Base-by-base conservation (phyloP, 2,113 vertebrate species). In the Crocuta crocuta region DNA sequence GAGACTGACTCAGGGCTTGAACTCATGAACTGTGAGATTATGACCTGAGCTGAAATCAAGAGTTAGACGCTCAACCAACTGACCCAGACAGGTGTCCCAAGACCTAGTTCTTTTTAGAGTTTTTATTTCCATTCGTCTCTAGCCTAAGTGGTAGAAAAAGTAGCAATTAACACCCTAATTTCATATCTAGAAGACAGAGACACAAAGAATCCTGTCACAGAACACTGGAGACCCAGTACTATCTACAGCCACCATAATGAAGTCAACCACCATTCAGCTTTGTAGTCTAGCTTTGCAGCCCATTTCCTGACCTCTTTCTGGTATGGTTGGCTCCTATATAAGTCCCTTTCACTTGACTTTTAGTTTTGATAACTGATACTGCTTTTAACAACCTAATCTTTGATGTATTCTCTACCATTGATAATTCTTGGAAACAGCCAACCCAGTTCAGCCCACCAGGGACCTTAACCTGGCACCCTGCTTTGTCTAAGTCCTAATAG, bases 71-170 rank as follows among this genome's bases (percentile, higher is more conserved):
- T 61, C 21, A 61, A 61, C 58, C 19, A 61, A 61, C 21, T 61
- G 58, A 23, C 21, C 58, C 58, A 61, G 21, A 23, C 58, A 61
- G 58, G 58, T 61, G 21, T 21, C 58, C 58, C 58, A 89, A 89
- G 35, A 13, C 16, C 58, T 89, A 5, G 7, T 65, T 74, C 21
- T 58, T 78, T 94, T 63, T 63, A 78, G 63, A 78, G 31, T 86
- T 87, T 78, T 39, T 43, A 48, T 89, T 82, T 86, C 17, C 26
- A 90, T 35, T 95, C 89, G 65, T 82, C 73, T 92, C 39, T n/a
- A 74, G 21, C 26, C 23, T 21, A 48, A 82, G 10, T 48, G 45
- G 43, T 50, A 76, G 73, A 53, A 78, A 94, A 83, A 83, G 74
- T 31, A 71, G 7, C 5, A 89, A 66, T 39, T 66, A 82, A 70